Evolutionary conservation across 2,888 invertebrate genomes (phyloP), one percentile per base, ranked within the genome.

Genomic region (Drosophila infuscata): DNA sequence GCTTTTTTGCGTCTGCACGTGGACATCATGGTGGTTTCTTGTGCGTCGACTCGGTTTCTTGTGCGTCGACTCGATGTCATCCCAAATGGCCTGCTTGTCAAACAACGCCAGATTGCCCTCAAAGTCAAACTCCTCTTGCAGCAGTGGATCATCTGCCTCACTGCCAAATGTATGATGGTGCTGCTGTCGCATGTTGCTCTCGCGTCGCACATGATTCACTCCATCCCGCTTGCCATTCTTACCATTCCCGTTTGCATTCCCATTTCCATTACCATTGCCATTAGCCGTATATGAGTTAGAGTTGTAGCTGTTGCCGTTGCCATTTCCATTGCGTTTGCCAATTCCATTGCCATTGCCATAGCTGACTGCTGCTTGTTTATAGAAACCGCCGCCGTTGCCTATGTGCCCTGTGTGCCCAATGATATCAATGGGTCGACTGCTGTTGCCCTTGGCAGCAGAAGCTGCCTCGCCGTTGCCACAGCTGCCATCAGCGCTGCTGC

Each of bases 31-130:
- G 29, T 92, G 90, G 20, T 25, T 25, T 25, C 20, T 25, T 25
- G 20, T 25, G 20, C 20, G 20, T 25, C 20, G 67, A 95, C 94
- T 36, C 3, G 83, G 76, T 25, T 88, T 88, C 11, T 87, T 89
- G 33, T 81, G 81, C 17, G 84, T 84, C 86, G 94, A 93, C 89
- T 96, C 95, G 56, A 97, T 95, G 92, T 96, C 95, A 88, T 96
- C 95, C 95, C 96, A 97, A 57, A 97, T 94, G 32, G 96, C 96
- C 93, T 95, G 94, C 93, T 98, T 98, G 93, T 98, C 96, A 93
- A 98, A 98, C 56, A 98, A 94, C 30, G 98, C 98, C 64, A 98
- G 94, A 94, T 98, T 98, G 78, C 97, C 97, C 92, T 98, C 98
- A 94, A 98, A 98, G 94, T 98, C 98, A 94, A 98, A 98, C 88